Percentiles rank a stretch among this genome's conserved stretches.
Evolutionary conservation across 2,113 vertebrate genomes (phyloP).

Genomic region (Stictonetta naevosa): DNA sequence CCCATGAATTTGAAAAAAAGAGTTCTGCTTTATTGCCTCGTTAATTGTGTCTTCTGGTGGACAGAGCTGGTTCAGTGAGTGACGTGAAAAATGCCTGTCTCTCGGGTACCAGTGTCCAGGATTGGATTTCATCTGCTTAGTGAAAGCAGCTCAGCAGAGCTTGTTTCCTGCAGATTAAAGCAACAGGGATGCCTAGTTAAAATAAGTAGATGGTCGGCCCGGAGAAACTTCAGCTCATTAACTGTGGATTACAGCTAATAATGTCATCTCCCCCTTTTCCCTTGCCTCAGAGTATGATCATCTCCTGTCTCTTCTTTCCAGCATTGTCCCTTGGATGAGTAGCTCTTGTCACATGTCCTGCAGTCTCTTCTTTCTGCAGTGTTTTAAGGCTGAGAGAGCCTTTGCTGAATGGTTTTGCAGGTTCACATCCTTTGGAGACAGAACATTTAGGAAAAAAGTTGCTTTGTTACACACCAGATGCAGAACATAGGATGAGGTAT

Average conservation of each 20-base stretch:
- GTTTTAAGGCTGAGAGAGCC: not conserved
- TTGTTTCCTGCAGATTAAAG: not conserved
- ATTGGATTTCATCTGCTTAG: not conserved
- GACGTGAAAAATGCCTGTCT: not conserved
- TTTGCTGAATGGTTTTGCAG: not conserved
- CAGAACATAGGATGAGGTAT: not conserved
- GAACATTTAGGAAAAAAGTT: not conserved
- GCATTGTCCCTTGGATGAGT: not conserved
- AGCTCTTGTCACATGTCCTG: not conserved
- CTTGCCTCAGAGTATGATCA: not conserved
- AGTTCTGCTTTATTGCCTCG: not conserved
- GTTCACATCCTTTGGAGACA: not conserved
- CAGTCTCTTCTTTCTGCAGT: not conserved
- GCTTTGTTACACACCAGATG: not conserved
- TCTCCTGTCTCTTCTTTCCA: not conserved
- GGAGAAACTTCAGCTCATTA: not conserved
- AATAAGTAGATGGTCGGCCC: not conserved
- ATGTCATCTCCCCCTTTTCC: not conserved
- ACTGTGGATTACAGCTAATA: not conserved
- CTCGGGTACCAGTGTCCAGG: not conserved
- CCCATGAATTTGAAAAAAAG: not conserved
- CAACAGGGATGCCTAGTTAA: not conserved
- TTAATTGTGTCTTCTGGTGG: fast-evolving
- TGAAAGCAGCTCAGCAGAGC: not conserved
- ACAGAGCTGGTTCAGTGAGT: not conserved